phyloP scores from a whole-genome alignment of 2,797 vertebrate species.

The Gallinago solitaria region DNA sequence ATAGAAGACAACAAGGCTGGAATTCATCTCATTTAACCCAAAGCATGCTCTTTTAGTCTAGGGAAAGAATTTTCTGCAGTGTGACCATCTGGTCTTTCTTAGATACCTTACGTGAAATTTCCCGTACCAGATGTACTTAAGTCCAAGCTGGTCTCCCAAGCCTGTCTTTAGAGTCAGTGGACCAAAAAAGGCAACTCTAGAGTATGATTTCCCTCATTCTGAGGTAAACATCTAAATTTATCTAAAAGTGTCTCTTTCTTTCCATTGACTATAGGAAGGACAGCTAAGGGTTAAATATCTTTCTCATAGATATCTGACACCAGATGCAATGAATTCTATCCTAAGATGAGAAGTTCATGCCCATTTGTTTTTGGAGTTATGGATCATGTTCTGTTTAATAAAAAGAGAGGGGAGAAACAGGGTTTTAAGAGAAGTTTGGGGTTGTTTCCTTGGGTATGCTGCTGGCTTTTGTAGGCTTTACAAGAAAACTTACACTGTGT shows the following conservation, averaged over 20 bases:
- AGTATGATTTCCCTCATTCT: neutral
- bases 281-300: neutral
- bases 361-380: neutral
- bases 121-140: neutral
- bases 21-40: conserved; percentile 50
- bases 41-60: neutral
- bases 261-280: neutral
- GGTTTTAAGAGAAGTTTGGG: neutral
- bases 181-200: neutral
- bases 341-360: neutral
- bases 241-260: neutral
- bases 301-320: neutral
- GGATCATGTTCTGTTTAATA: neutral
- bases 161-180: neutral
- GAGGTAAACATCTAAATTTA: neutral
- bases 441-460: neutral
- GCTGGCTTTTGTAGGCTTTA: neutral
- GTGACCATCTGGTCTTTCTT: conserved; percentile 22
- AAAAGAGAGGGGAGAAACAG: neutral
- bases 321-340: neutral
- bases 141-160: neutral
- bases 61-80: conserved; percentile 33
- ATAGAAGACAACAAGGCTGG: conserved; percentile 24
- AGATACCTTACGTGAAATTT: conserved; percentile 3
- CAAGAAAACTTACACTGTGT: conserved; percentile 35